Evolutionary conservation across 2,888 invertebrate genomes (phyloP).

Genomic region (Rhaphigaster nebulosa): DNA sequence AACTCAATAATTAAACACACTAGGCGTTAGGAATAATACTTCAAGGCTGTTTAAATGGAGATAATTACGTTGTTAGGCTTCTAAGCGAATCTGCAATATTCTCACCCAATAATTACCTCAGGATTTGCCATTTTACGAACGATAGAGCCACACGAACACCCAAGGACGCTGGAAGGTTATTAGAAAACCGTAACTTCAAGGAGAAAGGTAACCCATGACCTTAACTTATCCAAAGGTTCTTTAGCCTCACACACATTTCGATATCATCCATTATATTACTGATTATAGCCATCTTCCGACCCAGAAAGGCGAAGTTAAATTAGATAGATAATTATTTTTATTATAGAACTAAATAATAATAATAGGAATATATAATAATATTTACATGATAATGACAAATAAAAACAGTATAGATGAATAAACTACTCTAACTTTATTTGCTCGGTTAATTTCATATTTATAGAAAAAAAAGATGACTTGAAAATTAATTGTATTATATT

Average conservation of each 20-base stretch:
- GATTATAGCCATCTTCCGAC: background rate
- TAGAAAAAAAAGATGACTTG: no score
- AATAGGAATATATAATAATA: background rate
- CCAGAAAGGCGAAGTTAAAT: background rate
- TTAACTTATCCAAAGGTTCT: background rate
- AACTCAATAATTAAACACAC: background rate
- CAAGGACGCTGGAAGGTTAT: background rate
- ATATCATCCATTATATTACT: background rate
- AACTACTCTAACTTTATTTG: no score
- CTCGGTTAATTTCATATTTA: no score
- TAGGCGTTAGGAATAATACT: background rate
- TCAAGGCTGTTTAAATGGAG: background rate
- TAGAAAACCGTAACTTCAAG: slow-evolving; percentile 53
- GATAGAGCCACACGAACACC: background rate
- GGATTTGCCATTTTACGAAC: background rate
- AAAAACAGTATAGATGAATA: no score
- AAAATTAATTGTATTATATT: no score
- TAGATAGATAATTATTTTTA: background rate
- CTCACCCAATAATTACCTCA: background rate
- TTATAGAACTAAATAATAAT: no score
- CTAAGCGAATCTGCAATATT: background rate
- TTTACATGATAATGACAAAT: background rate
- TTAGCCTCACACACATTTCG: background rate
- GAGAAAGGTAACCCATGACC: background rate
- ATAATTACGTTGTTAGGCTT: background rate